phyloP scores from a whole-genome alignment of 2,888 invertebrate species.

The Cataglyphis rosenhaueri region DNA sequence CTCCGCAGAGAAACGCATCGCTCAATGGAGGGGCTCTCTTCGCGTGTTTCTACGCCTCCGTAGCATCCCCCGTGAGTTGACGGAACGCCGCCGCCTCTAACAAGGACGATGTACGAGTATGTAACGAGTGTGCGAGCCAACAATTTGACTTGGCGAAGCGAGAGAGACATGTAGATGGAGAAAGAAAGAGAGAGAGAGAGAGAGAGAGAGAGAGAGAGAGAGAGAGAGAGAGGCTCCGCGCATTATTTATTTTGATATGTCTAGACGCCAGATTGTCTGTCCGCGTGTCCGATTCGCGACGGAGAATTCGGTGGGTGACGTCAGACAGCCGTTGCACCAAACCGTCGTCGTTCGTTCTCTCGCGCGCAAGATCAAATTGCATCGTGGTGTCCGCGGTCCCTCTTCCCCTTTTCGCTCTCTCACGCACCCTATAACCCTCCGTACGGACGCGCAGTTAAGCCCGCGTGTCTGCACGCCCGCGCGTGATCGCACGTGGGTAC shows the following conservation, averaged over 20 bases:
- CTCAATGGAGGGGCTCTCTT: not conserved
- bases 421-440: conserved; percentile 30
- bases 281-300: conserved; percentile 78
- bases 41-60: conserved; percentile 12
- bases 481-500: conserved; percentile 50
- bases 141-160: conserved; percentile 78
- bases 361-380: conserved; percentile 46
- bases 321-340: conserved; percentile 76
- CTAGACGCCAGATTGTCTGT: conserved; percentile 85
- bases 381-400: conserved; percentile 47
- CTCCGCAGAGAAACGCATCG: conserved; percentile 15
- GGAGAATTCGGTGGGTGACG: conserved; percentile 82
- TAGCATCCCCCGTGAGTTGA: conserved; percentile 30
- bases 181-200: too few species aligned
- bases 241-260: conserved; percentile 84
- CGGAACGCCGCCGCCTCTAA: conserved; percentile 42
- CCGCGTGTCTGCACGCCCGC: conserved; percentile 49
- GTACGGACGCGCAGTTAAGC: conserved; percentile 55
- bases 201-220: not conserved
- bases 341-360: conserved; percentile 29
- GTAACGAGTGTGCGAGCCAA: conserved; percentile 78
- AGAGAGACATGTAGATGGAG: not conserved
- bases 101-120: conserved; percentile 72
- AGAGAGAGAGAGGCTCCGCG: conserved; percentile 69
- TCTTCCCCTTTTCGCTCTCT: conserved; percentile 35